Percentiles rank a stretch among this genome's conserved stretches.
These are phyloP conservation scores for Xestia xanthographa DNA, from an alignment of 2,888 invertebrate genomes.

Conservation along the genomic window DNA sequence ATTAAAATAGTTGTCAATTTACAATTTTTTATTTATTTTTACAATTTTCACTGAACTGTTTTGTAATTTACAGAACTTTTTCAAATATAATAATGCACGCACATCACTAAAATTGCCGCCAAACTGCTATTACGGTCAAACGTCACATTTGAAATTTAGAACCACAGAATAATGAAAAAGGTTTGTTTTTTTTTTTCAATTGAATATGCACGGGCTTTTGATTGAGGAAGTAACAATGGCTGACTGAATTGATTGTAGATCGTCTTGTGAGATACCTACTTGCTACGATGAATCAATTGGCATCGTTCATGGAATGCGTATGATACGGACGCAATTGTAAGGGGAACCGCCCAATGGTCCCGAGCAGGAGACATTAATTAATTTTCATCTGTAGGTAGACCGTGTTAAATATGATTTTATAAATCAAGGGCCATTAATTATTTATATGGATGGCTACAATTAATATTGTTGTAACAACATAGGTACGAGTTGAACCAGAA, in stretches of 20 bases:
- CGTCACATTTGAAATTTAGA: conserved; percentile 10
- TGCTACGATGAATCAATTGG: conserved; percentile 69
- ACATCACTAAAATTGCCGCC: conserved; percentile 14
- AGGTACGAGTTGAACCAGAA: background rate
- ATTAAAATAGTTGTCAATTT: background rate
- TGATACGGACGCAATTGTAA: conserved; percentile 63
- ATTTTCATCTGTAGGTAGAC: conserved; percentile 21
- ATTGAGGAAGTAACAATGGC: conserved; percentile 69
- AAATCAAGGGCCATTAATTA: conserved; percentile 30
- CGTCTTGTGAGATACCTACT: conserved; percentile 52
- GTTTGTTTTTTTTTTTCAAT: conserved; percentile 29
- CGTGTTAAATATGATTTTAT: conserved; percentile 33
- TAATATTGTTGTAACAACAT: background rate
- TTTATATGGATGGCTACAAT: conserved; percentile 17
- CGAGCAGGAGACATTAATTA: conserved; percentile 25
- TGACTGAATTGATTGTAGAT: conserved; percentile 70
- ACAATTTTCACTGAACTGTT: background rate
- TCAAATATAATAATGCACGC: background rate
- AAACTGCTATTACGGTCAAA: background rate
- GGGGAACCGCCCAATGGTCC: conserved; percentile 60
- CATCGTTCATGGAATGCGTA: conserved; percentile 70
- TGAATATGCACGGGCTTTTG: conserved; percentile 39
- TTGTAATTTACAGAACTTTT: background rate
- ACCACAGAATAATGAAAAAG: conserved; percentile 17
- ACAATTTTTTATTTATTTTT: background rate